Percentiles rank a stretch among this genome's conserved stretches.
These are phyloP conservation scores for Theonella swinhoei DNA, from an alignment of 37 sponge, comb jelly and placozoan genomes.

Conservation along the genomic window DNA sequence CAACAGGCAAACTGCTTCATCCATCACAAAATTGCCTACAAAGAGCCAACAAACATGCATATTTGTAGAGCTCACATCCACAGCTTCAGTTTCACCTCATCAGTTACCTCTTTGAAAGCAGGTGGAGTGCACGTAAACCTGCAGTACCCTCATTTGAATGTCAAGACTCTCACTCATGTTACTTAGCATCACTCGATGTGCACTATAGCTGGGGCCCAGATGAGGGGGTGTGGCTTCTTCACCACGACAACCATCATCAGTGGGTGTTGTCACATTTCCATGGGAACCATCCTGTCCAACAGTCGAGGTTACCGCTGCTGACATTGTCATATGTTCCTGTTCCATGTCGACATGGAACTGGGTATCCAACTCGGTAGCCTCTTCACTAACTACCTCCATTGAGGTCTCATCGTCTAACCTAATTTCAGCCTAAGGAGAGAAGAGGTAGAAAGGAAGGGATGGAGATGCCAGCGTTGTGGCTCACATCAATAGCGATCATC, in stretches of 20 bases:
- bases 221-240: neutral
- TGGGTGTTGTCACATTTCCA: neutral
- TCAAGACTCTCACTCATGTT: conserved; percentile 73
- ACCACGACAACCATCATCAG: conserved; percentile 1
- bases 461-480: too few species aligned
- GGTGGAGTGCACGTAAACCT: conserved; percentile 34
- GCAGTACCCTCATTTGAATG: conserved; percentile 58
- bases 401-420: neutral
- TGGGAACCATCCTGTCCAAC: neutral
- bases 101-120: conserved; percentile 34
- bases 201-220: conserved; percentile 13
- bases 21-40: conserved; percentile 2
- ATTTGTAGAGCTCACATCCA: neutral
- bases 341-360: conserved; percentile 42
- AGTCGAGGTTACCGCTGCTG: neutral
- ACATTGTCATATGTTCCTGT: neutral
- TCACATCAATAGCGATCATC: conserved; percentile 74
- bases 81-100: neutral
- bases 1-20: neutral
- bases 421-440: neutral
- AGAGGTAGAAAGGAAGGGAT: neutral
- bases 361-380: conserved; percentile 8
- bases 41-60: neutral
- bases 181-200: conserved; percentile 44
- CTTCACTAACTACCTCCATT: neutral